A percentile compares a stretch with the other conserved stretches of the same genome.
Conservation (phyloP, 2,888 invertebrate species). For the Adineta ricciae region DNA sequence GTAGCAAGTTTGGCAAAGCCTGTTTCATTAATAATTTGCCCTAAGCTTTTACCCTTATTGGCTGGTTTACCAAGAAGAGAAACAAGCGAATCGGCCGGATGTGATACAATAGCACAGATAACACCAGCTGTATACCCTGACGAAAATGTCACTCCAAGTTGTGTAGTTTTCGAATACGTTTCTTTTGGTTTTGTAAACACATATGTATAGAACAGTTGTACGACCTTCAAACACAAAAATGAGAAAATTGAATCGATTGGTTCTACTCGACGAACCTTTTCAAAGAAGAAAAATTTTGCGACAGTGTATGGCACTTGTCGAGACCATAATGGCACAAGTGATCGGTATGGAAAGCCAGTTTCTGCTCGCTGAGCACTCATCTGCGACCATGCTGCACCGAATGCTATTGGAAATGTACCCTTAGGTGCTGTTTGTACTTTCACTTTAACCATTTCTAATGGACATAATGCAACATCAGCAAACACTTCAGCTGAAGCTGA, state of each 20-base stretch:
- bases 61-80: conserved; percentile 11
- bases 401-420: neutral
- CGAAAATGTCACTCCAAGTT: neutral
- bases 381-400: neutral
- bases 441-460: conserved; percentile 2
- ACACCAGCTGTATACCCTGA: conserved; percentile 14
- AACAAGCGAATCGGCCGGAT: neutral
- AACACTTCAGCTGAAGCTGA: conserved; percentile 3
- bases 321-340: conserved; percentile 8
- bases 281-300: neutral
- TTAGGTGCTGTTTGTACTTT: conserved; percentile 9
- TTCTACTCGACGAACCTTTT: neutral
- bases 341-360: conserved; percentile 8
- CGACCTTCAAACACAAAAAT: neutral
- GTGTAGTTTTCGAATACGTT: neutral
- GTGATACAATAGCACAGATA: conserved; percentile 14
- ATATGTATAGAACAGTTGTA: conserved; percentile 9
- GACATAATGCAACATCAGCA: neutral
- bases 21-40: neutral
- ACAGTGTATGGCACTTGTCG: conserved; percentile 5
- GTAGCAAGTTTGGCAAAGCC: conserved; percentile 5
- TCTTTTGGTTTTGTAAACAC: neutral
- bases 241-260: too few species aligned
- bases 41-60: neutral
- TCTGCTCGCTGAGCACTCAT: neutral